Percentiles rank a stretch among this genome's conserved stretches.
Conservation (phyloP, 2,797 vertebrate genomes). For the Psittacula derbiana region DNA sequence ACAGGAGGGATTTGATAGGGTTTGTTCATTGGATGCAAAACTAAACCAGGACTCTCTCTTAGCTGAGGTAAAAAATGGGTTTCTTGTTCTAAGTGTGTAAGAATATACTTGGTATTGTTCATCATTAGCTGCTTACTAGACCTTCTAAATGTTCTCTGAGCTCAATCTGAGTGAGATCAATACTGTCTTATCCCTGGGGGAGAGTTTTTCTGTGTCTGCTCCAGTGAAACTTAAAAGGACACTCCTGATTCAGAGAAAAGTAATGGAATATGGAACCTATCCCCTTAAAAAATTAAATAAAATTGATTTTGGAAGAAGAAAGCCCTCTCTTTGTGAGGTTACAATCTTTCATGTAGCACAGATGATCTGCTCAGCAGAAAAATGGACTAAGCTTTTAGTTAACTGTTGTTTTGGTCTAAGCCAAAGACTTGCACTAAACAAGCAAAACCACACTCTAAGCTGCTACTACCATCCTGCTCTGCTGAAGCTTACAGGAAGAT, state of each 20-base stretch:
- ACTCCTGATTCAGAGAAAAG: neutral
- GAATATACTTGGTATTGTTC: neutral
- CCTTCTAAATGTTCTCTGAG: slow-evolving; percentile 13
- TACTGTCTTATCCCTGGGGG: neutral
- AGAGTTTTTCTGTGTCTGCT: slow-evolving; percentile 15
- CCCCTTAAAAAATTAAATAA: slow-evolving; percentile 11
- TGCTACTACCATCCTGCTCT: neutral
- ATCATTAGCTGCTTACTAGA: neutral
- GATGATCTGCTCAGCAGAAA: neutral
- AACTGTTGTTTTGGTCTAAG: neutral
- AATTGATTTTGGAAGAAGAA: slow-evolving; percentile 12
- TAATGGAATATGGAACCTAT: slow-evolving; percentile 9
- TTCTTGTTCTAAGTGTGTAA: slow-evolving; percentile 12
- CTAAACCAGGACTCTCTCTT: slow-evolving; percentile 11
- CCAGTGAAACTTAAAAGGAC: slow-evolving; percentile 14
- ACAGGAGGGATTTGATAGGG: neutral
- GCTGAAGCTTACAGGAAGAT: neutral
- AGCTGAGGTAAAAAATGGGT: neutral
- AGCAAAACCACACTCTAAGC: neutral
- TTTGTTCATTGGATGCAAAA: neutral
- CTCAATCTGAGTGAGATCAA: neutral
- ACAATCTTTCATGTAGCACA: neutral
- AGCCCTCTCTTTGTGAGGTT: neutral
- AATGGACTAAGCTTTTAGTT: neutral
- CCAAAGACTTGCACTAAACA: neutral